Evolutionary conservation across 2,888 invertebrate genomes (phyloP).

Genomic region (Caradrina kadenii): DNA sequence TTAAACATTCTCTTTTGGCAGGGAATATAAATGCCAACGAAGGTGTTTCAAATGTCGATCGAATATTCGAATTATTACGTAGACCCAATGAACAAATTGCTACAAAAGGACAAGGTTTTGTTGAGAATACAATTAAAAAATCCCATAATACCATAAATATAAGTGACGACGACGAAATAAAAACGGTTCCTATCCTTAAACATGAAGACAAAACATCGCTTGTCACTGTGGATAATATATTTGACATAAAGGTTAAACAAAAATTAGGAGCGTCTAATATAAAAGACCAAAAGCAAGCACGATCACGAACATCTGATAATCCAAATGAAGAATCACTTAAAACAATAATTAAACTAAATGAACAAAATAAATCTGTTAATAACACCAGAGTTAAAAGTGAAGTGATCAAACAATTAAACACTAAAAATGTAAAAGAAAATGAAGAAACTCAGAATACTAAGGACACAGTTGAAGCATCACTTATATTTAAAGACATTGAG

Average conservation of each 20-base stretch:
- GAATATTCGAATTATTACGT: neutral
- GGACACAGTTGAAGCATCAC: slow-evolving; percentile 12
- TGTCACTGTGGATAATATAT: no score
- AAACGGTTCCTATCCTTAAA: neutral
- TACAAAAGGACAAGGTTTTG: no score
- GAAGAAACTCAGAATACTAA: neutral
- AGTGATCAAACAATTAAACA: neutral
- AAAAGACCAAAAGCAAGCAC: neutral
- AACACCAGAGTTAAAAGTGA: slow-evolving; percentile 1
- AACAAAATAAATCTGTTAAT: neutral
- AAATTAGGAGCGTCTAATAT: neutral
- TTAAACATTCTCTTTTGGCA: neutral
- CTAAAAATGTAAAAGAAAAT: slow-evolving; percentile 2
- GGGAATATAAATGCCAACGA: neutral
- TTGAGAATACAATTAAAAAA: neutral
- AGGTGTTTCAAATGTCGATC: slow-evolving; percentile 1
- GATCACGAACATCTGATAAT: neutral
- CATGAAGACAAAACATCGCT: no score
- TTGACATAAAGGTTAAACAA: neutral
- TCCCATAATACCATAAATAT: neutral
- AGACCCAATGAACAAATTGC: neutral
- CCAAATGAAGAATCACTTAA: slow-evolving; percentile 1
- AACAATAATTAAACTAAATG: slow-evolving; percentile 10
- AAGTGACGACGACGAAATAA: neutral
- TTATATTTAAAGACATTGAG: slow-evolving; percentile 4